Conservation (phyloP, 2,797 vertebrate species). For the Agapornis canus region DNA sequence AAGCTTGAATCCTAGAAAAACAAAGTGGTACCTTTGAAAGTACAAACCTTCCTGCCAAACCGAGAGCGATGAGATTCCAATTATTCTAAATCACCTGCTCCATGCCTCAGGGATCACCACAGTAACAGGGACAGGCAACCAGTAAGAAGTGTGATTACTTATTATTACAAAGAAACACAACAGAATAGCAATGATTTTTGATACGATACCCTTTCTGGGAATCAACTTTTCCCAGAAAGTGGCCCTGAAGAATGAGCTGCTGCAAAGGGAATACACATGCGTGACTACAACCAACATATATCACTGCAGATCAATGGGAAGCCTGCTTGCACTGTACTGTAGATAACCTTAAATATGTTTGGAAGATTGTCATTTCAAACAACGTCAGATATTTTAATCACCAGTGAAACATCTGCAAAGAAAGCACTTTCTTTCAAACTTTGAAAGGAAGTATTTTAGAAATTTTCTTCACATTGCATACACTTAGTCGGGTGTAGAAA, state of each 20-base stretch:
- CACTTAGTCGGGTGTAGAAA: background rate
- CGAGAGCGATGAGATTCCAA: background rate
- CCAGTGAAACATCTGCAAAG: background rate
- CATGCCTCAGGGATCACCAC: background rate
- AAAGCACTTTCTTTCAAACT: background rate
- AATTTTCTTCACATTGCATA: background rate
- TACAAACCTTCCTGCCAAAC: background rate
- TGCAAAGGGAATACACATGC: rapidly evolving
- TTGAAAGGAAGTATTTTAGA: background rate
- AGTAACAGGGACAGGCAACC: background rate
- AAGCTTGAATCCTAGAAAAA: background rate
- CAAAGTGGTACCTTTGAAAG: background rate
- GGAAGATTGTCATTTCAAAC: background rate
- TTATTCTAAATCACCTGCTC: constrained; percentile 4
- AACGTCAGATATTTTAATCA: background rate
- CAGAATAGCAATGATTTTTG: background rate
- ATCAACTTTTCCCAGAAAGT: background rate
- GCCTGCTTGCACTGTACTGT: background rate
- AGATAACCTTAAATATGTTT: background rate
- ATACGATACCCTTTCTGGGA: background rate
- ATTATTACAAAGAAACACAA: background rate
- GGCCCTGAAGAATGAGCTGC: background rate
- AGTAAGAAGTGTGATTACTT: background rate
- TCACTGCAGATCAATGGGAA: background rate
- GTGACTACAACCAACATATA: rapidly evolving